Evolutionary conservation across 2,113 vertebrate species (phyloP).

Genomic region (Alligator mississippiensis): DNA sequence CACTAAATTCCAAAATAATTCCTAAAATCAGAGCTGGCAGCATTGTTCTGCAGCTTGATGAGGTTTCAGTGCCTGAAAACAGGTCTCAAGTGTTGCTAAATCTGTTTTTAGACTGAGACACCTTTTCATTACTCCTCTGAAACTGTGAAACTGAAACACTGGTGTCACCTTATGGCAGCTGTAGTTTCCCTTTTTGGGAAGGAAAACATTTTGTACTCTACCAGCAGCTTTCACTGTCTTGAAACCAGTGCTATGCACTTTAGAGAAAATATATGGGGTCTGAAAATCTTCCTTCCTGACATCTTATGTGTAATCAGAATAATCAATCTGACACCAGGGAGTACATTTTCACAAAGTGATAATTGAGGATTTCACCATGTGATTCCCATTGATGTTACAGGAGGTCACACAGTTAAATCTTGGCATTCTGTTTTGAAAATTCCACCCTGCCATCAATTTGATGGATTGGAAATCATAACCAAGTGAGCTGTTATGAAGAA

Average conservation of each 20-base stretch:
- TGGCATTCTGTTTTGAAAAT: conserved; percentile 43
- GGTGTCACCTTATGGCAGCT: not conserved
- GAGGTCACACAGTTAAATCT: conserved; percentile 20
- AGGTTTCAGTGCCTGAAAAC: no score
- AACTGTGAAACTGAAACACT: not conserved
- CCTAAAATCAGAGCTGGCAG: not conserved
- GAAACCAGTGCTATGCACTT: not conserved
- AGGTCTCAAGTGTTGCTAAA: not conserved
- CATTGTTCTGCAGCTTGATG: not conserved
- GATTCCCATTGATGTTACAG: not conserved
- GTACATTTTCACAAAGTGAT: conserved; percentile 25
- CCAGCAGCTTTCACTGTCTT: not conserved
- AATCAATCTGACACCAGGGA: conserved; percentile 11
- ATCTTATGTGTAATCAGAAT: conserved; percentile 30
- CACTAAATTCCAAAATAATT: not conserved
- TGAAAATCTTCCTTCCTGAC: conserved; percentile 23
- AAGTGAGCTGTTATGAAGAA: conserved; percentile 40
- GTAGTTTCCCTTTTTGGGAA: not conserved
- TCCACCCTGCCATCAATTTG: conserved; percentile 12
- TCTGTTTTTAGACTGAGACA: not conserved
- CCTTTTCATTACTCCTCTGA: not conserved
- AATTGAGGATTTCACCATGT: conserved; percentile 22
- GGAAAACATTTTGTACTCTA: not conserved
- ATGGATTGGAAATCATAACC: conserved; percentile 60
- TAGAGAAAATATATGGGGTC: conserved; percentile 12